These are phyloP conservation scores for Rhipidura dahli DNA, from an alignment of 2,113 vertebrate genomes.

Conservation along the genomic window DNA sequence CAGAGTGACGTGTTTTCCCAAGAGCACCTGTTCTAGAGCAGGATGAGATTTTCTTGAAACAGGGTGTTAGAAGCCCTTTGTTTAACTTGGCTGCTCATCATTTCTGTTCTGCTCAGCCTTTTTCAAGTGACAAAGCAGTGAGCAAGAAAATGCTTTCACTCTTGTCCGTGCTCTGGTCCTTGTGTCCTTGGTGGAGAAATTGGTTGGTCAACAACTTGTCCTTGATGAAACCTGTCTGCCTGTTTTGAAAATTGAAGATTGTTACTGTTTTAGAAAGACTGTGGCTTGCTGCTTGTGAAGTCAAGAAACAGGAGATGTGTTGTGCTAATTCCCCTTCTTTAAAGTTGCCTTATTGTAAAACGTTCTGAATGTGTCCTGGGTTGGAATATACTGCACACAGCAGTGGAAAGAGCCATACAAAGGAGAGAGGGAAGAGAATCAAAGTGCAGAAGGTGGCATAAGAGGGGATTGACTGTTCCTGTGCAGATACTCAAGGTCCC, in stretches of 20 bases:
- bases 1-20: too few relatives aligned
- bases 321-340: neutral
- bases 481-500: too few relatives aligned
- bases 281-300: neutral
- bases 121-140: neutral
- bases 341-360: neutral
- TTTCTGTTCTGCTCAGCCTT: neutral
- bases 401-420: too few relatives aligned
- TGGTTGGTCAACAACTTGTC: neutral
- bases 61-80: neutral
- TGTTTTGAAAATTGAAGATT: neutral
- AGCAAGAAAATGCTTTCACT: neutral
- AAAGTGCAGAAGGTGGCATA: too few relatives aligned
- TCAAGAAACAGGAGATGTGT: neutral
- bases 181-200: too few relatives aligned
- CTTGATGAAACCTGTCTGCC: neutral
- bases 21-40: too few relatives aligned
- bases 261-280: too few relatives aligned
- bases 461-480: too few relatives aligned
- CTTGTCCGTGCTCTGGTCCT: neutral
- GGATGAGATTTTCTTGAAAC: too few relatives aligned
- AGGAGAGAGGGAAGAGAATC: neutral
- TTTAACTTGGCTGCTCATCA: neutral
- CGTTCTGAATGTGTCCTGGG: neutral
- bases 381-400: too few relatives aligned